phyloP scores from a whole-genome alignment of 2,113 vertebrate species.

The Thamnaconus septentrionalis region DNA sequence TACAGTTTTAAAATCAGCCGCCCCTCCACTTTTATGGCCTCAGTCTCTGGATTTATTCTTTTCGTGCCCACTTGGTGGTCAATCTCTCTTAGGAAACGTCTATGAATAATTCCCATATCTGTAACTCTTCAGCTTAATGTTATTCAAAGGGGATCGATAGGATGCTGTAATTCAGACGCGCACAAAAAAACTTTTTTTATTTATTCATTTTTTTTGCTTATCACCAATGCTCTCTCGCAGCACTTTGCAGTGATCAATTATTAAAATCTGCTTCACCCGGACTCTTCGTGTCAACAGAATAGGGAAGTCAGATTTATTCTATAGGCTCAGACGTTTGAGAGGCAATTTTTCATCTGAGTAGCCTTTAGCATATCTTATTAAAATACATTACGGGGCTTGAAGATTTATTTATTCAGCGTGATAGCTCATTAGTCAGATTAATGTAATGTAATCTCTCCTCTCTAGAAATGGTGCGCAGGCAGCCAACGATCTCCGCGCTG shows the following conservation, averaged over 20 bases:
- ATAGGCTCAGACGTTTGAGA: constrained; percentile 73
- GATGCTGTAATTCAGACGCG: constrained; percentile 64
- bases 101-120: constrained; percentile 72
- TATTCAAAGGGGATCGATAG: constrained; percentile 73
- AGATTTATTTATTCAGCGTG: constrained; percentile 81
- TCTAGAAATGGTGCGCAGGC: constrained; percentile 49
- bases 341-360: constrained; percentile 79
- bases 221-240: constrained; percentile 69
- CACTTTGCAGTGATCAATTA: constrained; percentile 78
- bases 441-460: constrained; percentile 77
- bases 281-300: constrained; percentile 65
- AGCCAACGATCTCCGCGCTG: constrained; percentile 39
- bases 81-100: constrained; percentile 65
- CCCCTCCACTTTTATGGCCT: constrained; percentile 52
- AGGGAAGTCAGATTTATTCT: constrained; percentile 78
- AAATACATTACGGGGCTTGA: constrained; percentile 82
- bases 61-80: constrained; percentile 60
- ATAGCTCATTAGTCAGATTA: constrained; percentile 84
- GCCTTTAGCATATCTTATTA: constrained; percentile 82
- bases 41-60: constrained; percentile 63
- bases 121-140: constrained; percentile 63
- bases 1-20: constrained; percentile 22
- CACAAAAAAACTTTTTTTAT: constrained; percentile 43
- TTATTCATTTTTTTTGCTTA: constrained; percentile 65
- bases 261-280: constrained; percentile 78